A percentile compares a stretch with the other conserved stretches of the same genome.
Conservation (phyloP, 1,140 invertebrate species). For the Pogonognathellus flavescens region DNA sequence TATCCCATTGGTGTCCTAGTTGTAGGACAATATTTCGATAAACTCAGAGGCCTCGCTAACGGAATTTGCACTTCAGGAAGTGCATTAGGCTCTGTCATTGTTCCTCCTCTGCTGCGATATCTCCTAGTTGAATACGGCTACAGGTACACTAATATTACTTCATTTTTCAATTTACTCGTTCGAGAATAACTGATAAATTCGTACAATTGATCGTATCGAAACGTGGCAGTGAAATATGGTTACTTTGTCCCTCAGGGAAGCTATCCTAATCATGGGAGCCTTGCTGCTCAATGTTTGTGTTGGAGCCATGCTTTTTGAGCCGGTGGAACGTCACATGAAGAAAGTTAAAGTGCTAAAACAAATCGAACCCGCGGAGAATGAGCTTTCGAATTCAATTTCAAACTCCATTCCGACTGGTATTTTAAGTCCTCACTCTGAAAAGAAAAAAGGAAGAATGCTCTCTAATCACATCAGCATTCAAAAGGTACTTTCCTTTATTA, state of each 20-base stretch:
- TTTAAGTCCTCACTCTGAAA: not conserved
- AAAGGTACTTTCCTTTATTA: not conserved
- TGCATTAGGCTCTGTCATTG: slow-evolving; percentile 81
- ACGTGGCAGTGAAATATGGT: not conserved
- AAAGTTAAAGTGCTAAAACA: slow-evolving; percentile 63
- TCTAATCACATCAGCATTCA: slow-evolving; percentile 1
- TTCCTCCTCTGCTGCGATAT: slow-evolving; percentile 80
- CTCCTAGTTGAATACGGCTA: slow-evolving; percentile 82
- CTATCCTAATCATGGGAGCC: slow-evolving; percentile 85
- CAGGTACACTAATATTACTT: slow-evolving; percentile 72
- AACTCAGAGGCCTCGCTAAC: slow-evolving; percentile 85
- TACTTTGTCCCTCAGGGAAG: slow-evolving; percentile 74
- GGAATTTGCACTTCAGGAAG: slow-evolving; percentile 91
- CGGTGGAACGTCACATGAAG: slow-evolving; percentile 83
- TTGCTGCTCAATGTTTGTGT: slow-evolving; percentile 86
- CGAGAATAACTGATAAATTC: no score
- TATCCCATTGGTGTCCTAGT: slow-evolving; percentile 92
- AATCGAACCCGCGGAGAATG: not conserved
- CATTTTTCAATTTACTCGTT: no score
- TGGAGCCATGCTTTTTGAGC: slow-evolving; percentile 85
- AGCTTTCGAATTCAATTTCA: not conserved
- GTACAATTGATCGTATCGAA: no score
- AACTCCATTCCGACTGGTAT: not conserved
- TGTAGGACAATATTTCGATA: slow-evolving; percentile 88
- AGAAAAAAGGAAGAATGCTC: not conserved